Base-by-base conservation (phyloP, 2,113 vertebrate species). In the Spea multiplicata region DNA sequence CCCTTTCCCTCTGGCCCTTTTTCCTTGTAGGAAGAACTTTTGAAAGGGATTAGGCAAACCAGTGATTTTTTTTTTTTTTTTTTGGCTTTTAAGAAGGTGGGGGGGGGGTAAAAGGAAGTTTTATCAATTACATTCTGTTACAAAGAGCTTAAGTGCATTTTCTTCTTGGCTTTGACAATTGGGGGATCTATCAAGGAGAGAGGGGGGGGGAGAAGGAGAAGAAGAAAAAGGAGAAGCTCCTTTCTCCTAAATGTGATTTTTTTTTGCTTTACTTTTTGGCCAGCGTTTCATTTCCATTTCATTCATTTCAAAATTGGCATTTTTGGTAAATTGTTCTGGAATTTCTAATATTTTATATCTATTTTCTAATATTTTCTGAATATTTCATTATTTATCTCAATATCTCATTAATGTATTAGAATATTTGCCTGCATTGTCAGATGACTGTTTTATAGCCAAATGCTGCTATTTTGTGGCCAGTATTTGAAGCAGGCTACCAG, bases 101-200 rank as follows among this genome's bases (percentile, higher is more conserved):
- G 16, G 59, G 52, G 59, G 44, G 75, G 46, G 44, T 30, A 61
- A 57, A 87, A 68, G 73, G 81, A 6, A 14, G 85, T 88, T 93
- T 91, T 89, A 93, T 93, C 92, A 80, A 89, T 93, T 92, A 91
- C 92, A 85, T 85, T 87, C 87, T 65, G 84, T 85, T 84, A 91
- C 91, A 92, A 93, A 91, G 86, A 85, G 12, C 87, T 87, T 86
- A 90, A 90, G 90, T 88, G 89, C 89, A 81, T 90, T 91, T 91
- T 90, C 90, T 90, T 88, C 88, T 88, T 89, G 86, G 88, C 9
- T 84, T 47, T 85, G 85, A 92, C 90, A 92, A 89, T 74, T 87
- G 89, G 89, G 10, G 71, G 55, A 44, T 14, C 17, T 52, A 44
- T 65, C 47, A 10, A 7, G 46, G 8, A 5, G 12, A 50, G 16